Evolutionary conservation across 2,113 vertebrate genomes (phyloP).

Genomic region (Cebus imitator): DNA sequence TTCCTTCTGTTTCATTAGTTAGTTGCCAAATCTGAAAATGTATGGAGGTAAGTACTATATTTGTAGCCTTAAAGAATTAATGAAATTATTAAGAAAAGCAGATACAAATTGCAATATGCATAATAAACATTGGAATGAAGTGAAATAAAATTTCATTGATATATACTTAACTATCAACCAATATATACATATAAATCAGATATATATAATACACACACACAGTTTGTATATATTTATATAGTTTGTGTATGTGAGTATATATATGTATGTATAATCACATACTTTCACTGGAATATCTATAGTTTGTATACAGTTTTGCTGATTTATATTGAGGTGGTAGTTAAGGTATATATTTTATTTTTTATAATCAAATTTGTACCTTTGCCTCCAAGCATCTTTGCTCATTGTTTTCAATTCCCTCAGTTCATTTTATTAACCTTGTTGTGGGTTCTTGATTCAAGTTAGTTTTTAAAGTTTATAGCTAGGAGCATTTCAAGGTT

Average conservation of each 20-base stretch:
- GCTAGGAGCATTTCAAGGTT: neutral
- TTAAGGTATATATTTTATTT: neutral
- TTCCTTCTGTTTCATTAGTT: neutral
- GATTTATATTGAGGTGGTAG: neutral
- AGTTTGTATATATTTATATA: too few species aligned
- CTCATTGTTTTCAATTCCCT: neutral
- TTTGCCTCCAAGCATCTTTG: neutral
- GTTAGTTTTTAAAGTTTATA: neutral
- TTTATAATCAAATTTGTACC: neutral
- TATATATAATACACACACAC: too few species aligned
- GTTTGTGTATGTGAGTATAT: neutral
- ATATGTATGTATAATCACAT: neutral
- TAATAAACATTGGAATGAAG: neutral
- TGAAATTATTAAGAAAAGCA: neutral
- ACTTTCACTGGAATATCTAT: neutral
- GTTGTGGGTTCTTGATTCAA: neutral
- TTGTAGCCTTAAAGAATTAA: neutral
- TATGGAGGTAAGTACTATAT: neutral
- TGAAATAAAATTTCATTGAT: neutral
- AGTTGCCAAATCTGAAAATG: neutral
- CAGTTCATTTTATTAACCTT: neutral
- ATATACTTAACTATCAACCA: too few species aligned
- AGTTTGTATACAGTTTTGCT: neutral
- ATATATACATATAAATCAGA: neutral
- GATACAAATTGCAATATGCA: neutral